Conservation (phyloP, 2,888 invertebrate genomes). For the Steinernema carpocapsae region DNA sequence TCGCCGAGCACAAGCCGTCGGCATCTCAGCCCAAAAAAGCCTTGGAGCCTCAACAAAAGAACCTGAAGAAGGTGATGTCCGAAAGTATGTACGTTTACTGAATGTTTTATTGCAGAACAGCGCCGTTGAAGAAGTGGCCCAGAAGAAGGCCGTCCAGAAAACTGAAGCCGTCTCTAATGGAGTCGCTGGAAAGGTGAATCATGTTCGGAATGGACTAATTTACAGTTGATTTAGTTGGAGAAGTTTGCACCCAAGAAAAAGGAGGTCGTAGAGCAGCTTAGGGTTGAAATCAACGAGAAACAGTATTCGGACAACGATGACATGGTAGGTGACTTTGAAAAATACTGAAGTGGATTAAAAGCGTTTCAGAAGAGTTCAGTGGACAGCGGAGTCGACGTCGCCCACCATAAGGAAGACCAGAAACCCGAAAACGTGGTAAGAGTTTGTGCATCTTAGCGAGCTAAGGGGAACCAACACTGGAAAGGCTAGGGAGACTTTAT, state of each 20-base stretch:
- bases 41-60: background rate
- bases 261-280: constrained; percentile 20
- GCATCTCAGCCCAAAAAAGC: background rate
- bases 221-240: background rate
- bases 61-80: background rate
- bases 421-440: background rate
- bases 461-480: background rate
- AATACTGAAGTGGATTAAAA: too few relatives aligned
- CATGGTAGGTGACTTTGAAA: background rate
- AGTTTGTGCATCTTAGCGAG: background rate
- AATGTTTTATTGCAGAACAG: background rate
- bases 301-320: constrained; percentile 21
- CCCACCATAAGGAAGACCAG: background rate
- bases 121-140: background rate
- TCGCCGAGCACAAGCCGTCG: constrained; percentile 19
- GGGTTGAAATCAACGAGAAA: constrained; percentile 38
- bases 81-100: background rate
- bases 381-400: constrained; percentile 47
- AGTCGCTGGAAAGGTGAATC: constrained; percentile 36
- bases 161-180: constrained; percentile 32
- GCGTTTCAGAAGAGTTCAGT: constrained; percentile 44
- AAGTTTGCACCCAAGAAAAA: background rate
- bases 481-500: background rate
- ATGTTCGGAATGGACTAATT: background rate
- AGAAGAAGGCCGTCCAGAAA: constrained; percentile 29